phyloP scores from a whole-genome alignment of 1,140 invertebrate species.

The Trissolcus basalis region DNA sequence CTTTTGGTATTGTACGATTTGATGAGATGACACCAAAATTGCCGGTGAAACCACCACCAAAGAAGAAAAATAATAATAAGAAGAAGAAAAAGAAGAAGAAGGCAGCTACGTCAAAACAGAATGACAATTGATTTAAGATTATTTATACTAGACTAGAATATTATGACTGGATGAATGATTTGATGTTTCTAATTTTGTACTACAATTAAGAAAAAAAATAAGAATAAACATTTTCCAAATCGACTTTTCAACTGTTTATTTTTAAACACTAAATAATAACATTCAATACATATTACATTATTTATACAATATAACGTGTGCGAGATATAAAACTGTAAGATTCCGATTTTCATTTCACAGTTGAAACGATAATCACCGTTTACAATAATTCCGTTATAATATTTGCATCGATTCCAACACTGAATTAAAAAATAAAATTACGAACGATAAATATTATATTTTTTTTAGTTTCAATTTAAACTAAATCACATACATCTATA shows the following conservation, averaged over 20 bases:
- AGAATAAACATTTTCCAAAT: neutral
- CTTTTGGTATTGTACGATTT: neutral
- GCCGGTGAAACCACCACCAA: neutral
- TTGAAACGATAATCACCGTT: constrained; percentile 6
- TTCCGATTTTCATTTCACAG: neutral
- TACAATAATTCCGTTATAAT: constrained; percentile 8
- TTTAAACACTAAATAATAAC: constrained; percentile 29
- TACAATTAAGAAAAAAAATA: no score
- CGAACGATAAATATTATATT: constrained; percentile 1
- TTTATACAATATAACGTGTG: constrained; percentile 39
- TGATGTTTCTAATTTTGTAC: no score
- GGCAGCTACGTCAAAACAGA: neutral
- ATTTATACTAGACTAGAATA: no score
- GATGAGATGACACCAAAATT: neutral
- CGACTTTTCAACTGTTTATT: constrained; percentile 7
- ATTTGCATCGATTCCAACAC: constrained; percentile 3
- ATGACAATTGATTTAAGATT: neutral
- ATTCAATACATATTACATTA: constrained; percentile 28
- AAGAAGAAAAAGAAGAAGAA: neutral
- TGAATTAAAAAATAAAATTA: constrained; percentile 3
- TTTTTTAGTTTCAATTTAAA: no score
- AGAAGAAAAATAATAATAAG: neutral
- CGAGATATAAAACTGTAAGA: constrained; percentile 36
- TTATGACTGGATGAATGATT: no score
- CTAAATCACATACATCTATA: no score